A percentile compares a stretch with the other conserved stretches of the same genome.
Conservation (phyloP, 1,140 invertebrate species). For the Zaprionus capensis region DNA sequence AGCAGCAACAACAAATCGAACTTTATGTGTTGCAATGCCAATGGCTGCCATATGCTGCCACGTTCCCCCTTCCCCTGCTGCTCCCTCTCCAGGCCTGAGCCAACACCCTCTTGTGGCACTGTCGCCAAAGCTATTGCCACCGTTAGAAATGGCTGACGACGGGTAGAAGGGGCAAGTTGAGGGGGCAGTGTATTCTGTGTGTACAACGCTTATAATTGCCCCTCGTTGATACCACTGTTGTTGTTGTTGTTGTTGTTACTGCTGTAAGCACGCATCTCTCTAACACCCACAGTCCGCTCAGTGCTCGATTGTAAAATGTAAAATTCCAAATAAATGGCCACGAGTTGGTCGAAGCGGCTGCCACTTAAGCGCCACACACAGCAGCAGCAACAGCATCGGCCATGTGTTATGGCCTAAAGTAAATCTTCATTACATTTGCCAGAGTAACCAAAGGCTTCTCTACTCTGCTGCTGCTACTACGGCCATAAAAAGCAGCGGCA, state of each 20-base stretch:
- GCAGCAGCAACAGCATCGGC: conserved; percentile 51
- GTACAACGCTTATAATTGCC: conserved; percentile 79
- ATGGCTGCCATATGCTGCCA: conserved; percentile 63
- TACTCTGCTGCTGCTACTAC: conserved; percentile 25
- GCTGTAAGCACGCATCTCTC: conserved; percentile 60
- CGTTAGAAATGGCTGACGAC: conserved; percentile 72
- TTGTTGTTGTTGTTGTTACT: conserved; percentile 56
- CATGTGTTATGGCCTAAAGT: conserved; percentile 82
- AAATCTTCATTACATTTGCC: conserved; percentile 84
- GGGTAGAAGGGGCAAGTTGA: conserved; percentile 16
- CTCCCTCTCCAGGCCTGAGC: background rate
- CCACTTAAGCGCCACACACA: conserved; percentile 68
- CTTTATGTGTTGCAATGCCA: conserved; percentile 81
- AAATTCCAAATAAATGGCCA: conserved; percentile 82
- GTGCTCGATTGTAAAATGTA: conserved; percentile 71
- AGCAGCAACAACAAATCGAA: conserved; percentile 66
- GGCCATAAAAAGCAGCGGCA: conserved; percentile 69
- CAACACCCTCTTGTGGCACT: conserved; percentile 51
- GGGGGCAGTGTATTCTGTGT: conserved; percentile 44
- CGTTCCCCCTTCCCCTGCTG: background rate
- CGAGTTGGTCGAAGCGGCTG: conserved; percentile 39
- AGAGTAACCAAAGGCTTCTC: conserved; percentile 66
- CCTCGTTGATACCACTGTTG: conserved; percentile 63
- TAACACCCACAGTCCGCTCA: conserved; percentile 45
- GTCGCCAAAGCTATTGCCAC: conserved; percentile 82